phyloP scores from a whole-genome alignment of 2,797 vertebrate species.

The Bothrops alternatus region DNA sequence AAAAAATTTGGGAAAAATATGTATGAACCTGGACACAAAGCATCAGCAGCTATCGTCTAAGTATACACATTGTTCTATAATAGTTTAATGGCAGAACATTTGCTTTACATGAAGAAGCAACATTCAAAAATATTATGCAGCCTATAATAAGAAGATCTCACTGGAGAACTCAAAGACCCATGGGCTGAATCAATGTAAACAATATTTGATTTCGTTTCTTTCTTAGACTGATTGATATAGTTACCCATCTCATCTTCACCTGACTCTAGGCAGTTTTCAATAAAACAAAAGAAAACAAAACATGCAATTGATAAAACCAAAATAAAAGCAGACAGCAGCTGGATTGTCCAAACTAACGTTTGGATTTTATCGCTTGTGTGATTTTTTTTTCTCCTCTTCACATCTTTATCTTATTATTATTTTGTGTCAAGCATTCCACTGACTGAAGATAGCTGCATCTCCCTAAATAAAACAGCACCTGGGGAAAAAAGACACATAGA shows the following conservation, averaged over 20 bases:
- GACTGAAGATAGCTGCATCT: not conserved
- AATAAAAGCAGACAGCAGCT: not conserved
- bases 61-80: not conserved
- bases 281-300: not conserved
- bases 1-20: not conserved
- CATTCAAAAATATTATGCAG: not conserved
- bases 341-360: not conserved
- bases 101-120: not conserved
- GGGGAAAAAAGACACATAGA: not conserved
- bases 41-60: not conserved
- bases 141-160: not conserved
- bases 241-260: not conserved
- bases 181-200: too few species aligned
- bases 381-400: not conserved
- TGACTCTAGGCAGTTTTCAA: not conserved
- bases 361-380: not conserved
- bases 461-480: not conserved
- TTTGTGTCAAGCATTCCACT: not conserved
- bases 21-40: not conserved
- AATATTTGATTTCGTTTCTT: not conserved
- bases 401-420: not conserved
- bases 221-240: not conserved
- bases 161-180: not conserved
- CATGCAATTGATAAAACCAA: not conserved
- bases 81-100: not conserved